Evolutionary conservation across 2,888 invertebrate species (phyloP).

Genomic region (Cremastobaeus sp.): DNA sequence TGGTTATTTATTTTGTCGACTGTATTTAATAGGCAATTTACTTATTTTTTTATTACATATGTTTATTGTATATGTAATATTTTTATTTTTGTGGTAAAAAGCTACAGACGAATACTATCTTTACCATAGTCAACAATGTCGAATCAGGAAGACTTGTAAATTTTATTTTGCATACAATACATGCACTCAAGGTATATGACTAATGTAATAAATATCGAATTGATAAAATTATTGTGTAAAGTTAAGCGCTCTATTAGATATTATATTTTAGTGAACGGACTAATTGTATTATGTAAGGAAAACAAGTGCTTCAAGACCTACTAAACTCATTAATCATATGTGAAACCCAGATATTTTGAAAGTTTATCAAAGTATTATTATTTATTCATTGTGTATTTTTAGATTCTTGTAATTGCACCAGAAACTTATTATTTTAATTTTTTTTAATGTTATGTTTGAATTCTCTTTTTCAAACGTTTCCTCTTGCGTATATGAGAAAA

Average conservation of each 20-base stretch:
- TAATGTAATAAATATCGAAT: conserved; percentile 65
- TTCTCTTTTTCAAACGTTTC: no score
- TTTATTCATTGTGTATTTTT: conserved; percentile 8
- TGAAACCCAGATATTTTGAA: conserved; percentile 69
- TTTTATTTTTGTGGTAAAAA: conserved; percentile 4
- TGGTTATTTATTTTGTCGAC: conserved; percentile 38
- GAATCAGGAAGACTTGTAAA: conserved; percentile 6
- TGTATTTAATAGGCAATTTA: conserved; percentile 38
- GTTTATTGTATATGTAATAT: conserved; percentile 11
- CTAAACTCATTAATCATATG: conserved; percentile 59
- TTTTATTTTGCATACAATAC: conserved; percentile 12
- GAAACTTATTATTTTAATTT: conserved; percentile 32
- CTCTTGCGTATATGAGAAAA: no score
- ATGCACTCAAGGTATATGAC: no score
- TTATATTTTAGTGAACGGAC: no score
- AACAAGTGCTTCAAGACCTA: conserved; percentile 38
- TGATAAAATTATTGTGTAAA: background rate
- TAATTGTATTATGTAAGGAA: conserved; percentile 71
- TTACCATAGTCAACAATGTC: conserved; percentile 9
- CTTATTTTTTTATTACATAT: conserved; percentile 52
- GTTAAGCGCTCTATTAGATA: no score
- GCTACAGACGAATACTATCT: conserved; percentile 14
- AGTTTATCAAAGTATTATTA: background rate
- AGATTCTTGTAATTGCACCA: background rate
- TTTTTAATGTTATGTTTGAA: background rate